Percentiles rank a stretch among this genome's conserved stretches.
Conservation (phyloP, 2,113 vertebrate genomes). For the Corvus moneduloides region DNA sequence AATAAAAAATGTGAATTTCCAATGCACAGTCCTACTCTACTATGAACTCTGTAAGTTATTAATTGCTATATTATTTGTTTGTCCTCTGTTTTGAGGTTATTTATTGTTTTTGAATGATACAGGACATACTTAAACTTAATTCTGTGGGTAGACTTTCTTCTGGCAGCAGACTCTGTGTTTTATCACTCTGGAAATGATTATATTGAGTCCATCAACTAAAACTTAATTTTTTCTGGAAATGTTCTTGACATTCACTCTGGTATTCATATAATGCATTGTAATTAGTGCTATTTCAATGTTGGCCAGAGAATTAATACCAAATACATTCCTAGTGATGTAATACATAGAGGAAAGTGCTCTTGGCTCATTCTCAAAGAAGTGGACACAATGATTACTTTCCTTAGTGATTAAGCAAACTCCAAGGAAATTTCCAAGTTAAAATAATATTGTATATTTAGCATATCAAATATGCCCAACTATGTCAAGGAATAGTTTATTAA, state of each 20-base stretch:
- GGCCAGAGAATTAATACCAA: slow-evolving; percentile 34
- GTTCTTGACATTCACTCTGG: slow-evolving; percentile 4
- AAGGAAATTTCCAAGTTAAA: slow-evolving; percentile 43
- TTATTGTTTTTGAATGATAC: neutral
- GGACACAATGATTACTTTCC: slow-evolving; percentile 15
- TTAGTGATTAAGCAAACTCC: slow-evolving; percentile 47
- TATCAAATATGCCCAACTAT: neutral
- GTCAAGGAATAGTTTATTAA: neutral
- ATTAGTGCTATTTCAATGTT: slow-evolving; percentile 37
- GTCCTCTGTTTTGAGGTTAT: neutral
- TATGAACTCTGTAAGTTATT: neutral
- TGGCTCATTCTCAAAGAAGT: slow-evolving; percentile 58
- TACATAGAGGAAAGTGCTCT: slow-evolving; percentile 20
- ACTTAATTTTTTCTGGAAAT: slow-evolving; percentile 11
- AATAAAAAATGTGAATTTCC: neutral
- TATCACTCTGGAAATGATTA: slow-evolving; percentile 12
- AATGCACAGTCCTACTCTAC: neutral
- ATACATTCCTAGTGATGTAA: slow-evolving; percentile 65
- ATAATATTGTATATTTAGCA: slow-evolving; percentile 26
- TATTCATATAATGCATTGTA: slow-evolving; percentile 46
- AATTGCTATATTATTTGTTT: neutral
- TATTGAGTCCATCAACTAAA: neutral
- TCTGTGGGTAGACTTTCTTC: neutral
- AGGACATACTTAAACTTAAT: neutral
- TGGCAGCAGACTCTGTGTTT: neutral